Percentiles rank a stretch among this genome's conserved stretches.
phyloP scores from a whole-genome alignment of 2,113 vertebrate genomes.

The Antechinus flavipes region DNA sequence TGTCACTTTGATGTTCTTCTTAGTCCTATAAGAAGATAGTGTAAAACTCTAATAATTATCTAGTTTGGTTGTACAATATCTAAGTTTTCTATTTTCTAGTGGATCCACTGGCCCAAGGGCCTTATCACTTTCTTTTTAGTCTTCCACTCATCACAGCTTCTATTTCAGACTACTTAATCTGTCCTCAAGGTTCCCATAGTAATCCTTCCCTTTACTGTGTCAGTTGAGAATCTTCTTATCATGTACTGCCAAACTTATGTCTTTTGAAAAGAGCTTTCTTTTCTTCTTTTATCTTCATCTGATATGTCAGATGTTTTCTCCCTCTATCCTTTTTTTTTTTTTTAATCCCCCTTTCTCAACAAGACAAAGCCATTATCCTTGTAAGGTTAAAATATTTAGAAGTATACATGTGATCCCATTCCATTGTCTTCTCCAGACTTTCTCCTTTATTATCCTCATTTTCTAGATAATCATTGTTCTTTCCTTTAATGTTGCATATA shows the following conservation, averaged over 20 bases:
- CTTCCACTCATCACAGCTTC: not conserved
- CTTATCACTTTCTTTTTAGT: not conserved
- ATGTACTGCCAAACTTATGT: not conserved
- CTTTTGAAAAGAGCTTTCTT: not conserved
- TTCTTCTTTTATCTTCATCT: not conserved
- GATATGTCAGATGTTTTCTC: not conserved
- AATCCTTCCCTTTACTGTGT: not conserved
- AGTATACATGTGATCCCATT: not conserved
- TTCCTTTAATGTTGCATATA: not conserved
- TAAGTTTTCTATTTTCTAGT: not conserved
- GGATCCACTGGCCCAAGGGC: rapidly evolving
- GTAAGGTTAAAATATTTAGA: not conserved
- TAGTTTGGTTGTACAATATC: not conserved
- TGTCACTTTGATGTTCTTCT: not conserved
- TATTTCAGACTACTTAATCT: not conserved
- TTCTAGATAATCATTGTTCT: not conserved
- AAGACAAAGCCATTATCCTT: not conserved
- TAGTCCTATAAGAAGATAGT: not conserved
- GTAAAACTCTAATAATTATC: not conserved
- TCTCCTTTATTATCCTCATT: not conserved
- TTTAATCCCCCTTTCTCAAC: not conserved
- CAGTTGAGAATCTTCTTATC: not conserved
- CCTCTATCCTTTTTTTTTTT: not conserved
- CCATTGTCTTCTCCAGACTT: not conserved
- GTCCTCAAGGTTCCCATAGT: not conserved